phyloP scores from a whole-genome alignment of 2,113 vertebrate genomes.

The Psophia crepitans region DNA sequence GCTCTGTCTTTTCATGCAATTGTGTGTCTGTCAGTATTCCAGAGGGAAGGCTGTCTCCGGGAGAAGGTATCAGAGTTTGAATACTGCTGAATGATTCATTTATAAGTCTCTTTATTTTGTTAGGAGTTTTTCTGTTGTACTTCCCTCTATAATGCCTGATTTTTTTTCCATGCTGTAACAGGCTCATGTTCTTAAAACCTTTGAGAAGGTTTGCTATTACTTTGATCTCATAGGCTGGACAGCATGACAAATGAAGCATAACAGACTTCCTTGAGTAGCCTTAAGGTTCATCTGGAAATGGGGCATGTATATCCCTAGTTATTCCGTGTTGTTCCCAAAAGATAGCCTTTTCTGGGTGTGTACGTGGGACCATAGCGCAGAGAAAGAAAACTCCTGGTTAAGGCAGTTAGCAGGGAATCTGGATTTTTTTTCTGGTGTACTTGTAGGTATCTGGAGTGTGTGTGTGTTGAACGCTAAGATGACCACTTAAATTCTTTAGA shows the following conservation, averaged over 20 bases:
- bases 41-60: background rate
- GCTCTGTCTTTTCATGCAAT: background rate
- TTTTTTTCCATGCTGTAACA: conserved; percentile 5
- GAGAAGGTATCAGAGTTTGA: background rate
- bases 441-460: background rate
- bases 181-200: background rate
- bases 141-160: background rate
- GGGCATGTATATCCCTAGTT: background rate
- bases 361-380: background rate
- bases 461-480: background rate
- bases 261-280: background rate
- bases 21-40: background rate
- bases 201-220: background rate
- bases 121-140: background rate
- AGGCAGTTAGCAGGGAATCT: background rate
- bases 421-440: background rate
- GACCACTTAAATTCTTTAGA: background rate
- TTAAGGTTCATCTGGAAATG: background rate
- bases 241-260: background rate
- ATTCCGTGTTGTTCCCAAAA: background rate
- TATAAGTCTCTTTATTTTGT: conserved; percentile 15
- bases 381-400: background rate
- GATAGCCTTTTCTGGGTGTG: background rate
- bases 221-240: conserved; percentile 1
- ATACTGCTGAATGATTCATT: conserved; percentile 35